Evolutionary conservation across 2,888 invertebrate genomes (phyloP).

Genomic region (Pseudococcus longispinus): DNA sequence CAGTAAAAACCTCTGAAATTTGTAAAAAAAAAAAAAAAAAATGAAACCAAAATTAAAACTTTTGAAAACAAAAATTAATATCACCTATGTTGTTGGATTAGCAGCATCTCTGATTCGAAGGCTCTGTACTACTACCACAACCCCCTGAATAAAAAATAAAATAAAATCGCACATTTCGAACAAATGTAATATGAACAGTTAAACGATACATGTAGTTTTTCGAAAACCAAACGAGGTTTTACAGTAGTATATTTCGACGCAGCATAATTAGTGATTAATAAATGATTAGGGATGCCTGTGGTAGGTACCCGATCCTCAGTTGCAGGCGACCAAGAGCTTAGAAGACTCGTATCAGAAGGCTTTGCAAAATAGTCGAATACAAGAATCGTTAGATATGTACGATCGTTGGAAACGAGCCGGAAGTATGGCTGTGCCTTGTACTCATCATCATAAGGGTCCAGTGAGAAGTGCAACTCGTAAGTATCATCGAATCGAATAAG

Average conservation of each 20-base stretch:
- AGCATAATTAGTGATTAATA: conserved; percentile 57
- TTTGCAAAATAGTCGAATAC: conserved; percentile 11
- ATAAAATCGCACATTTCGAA: not conserved
- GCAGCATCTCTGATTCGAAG: too few relatives aligned
- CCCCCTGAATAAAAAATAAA: too few relatives aligned
- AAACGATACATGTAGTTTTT: not conserved
- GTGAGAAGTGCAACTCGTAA: conserved; percentile 55
- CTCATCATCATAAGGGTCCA: conserved; percentile 49
- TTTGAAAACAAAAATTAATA: too few relatives aligned
- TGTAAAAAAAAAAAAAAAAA: too few relatives aligned
- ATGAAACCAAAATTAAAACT: too few relatives aligned
- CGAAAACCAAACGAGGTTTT: not conserved
- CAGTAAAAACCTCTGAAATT: too few relatives aligned
- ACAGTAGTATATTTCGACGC: conserved; percentile 37
- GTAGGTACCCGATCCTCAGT: conserved; percentile 57
- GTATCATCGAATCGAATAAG: not conserved
- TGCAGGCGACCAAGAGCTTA: conserved; percentile 40
- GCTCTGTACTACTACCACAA: too few relatives aligned
- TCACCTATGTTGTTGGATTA: too few relatives aligned
- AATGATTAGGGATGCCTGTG: conserved; percentile 58
- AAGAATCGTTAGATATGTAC: conserved; percentile 49
- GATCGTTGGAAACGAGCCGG: conserved; percentile 54
- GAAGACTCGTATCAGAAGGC: conserved; percentile 16
- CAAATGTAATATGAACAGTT: conserved; percentile 7
- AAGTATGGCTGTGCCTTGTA: conserved; percentile 55